Percentiles rank a stretch among this genome's conserved stretches.
Evolutionary conservation across 1,140 invertebrate species (phyloP).

Genomic region (Mesaphorura yosii): DNA sequence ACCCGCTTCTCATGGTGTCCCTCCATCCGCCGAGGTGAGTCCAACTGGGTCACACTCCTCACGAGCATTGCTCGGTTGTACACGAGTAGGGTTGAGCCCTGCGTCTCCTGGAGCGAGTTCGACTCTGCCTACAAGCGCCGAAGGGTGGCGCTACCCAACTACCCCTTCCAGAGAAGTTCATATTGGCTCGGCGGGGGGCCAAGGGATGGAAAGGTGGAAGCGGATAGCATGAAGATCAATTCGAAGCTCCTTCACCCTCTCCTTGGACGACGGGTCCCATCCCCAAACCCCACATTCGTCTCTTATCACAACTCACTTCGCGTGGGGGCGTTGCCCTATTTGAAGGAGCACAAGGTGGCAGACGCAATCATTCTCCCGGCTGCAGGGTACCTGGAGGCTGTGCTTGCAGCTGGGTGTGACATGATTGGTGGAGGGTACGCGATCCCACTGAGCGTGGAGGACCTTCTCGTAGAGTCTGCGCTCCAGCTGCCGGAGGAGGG

Average conservation of each 20-base stretch:
- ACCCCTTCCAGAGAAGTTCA: slow-evolving; percentile 5
- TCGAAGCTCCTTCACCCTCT: background rate
- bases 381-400: background rate
- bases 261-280: slow-evolving; percentile 1
- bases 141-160: slow-evolving; percentile 8
- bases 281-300: background rate
- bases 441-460: background rate
- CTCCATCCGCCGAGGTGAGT: slow-evolving; percentile 5
- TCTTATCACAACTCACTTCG: background rate
- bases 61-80: slow-evolving; percentile 6
- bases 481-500: background rate
- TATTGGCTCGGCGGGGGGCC: slow-evolving; percentile 2
- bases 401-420: background rate
- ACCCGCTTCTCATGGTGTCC: slow-evolving; percentile 7
- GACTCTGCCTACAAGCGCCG: slow-evolving; percentile 1
- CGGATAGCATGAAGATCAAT: background rate
- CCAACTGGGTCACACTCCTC: slow-evolving; percentile 6
- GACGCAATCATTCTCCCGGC: background rate
- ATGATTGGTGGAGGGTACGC: too few species aligned
- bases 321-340: slow-evolving; percentile 1
- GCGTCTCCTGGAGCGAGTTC: background rate
- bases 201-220: background rate
- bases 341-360: slow-evolving; percentile 6
- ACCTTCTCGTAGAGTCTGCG: background rate
- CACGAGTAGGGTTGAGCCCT: slow-evolving; percentile 2